phyloP scores from a whole-genome alignment of 2,797 vertebrate species.

The Cynodonichthys magdalenae region DNA sequence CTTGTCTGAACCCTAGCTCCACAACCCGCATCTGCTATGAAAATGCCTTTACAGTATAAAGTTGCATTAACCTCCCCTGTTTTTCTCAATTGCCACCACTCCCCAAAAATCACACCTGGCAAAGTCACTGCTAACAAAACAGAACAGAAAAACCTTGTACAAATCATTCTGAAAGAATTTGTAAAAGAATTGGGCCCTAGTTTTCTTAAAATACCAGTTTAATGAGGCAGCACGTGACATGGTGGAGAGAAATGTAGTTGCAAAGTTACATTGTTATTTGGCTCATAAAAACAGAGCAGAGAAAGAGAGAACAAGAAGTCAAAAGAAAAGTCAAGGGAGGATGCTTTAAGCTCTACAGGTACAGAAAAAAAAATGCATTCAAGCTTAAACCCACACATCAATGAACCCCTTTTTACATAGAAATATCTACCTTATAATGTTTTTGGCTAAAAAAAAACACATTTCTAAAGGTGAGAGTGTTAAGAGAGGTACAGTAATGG shows the following conservation, averaged over 20 bases:
- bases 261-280: constrained; percentile 17
- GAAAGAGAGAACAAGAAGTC: constrained; percentile 4
- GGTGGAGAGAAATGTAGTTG: constrained; percentile 44
- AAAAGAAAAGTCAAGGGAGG: constrained; percentile 10
- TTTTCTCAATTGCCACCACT: not conserved
- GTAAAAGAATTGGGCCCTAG: not conserved
- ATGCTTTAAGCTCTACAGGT: not conserved
- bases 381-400: constrained; percentile 15
- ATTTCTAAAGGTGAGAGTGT: constrained; percentile 47
- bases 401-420: not conserved
- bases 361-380: constrained; percentile 10
- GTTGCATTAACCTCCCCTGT: constrained; percentile 6
- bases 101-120: constrained; percentile 38
- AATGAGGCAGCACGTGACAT: constrained; percentile 42
- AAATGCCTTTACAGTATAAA: constrained; percentile 3
- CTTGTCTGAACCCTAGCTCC: constrained; percentile 32
- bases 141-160: constrained; percentile 13
- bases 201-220: constrained; percentile 2
- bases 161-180: constrained; percentile 14
- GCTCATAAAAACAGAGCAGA: constrained; percentile 26
- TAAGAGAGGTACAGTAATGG: constrained; percentile 32
- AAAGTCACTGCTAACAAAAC: constrained; percentile 23
- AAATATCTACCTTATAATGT: constrained; percentile 14
- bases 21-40: not conserved
- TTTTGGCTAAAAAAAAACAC: constrained; percentile 15